phyloP scores from a whole-genome alignment of 2,888 invertebrate genomes.

The Pheosia gnoma region DNA sequence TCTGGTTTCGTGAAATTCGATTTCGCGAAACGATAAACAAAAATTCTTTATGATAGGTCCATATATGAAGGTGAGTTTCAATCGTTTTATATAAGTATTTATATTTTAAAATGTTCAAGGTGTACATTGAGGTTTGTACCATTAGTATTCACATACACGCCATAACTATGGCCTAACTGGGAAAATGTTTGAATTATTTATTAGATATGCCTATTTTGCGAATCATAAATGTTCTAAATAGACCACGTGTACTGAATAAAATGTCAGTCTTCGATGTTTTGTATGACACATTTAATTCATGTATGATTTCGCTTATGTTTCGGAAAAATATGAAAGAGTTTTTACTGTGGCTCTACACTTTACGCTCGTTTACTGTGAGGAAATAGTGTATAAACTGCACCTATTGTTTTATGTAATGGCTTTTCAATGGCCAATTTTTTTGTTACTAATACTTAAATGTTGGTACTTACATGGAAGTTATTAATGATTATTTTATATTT shows the following conservation, averaged over 20 bases:
- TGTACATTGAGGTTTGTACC: constrained; percentile 16
- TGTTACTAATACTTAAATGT: too few species aligned
- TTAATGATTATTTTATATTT: background rate
- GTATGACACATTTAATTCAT: background rate
- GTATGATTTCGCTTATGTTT: background rate
- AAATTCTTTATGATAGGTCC: constrained; percentile 83
- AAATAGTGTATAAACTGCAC: background rate
- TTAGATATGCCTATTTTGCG: constrained; percentile 7
- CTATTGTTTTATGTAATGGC: too few species aligned
- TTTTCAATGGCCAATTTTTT: too few species aligned
- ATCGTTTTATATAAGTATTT: constrained; percentile 20
- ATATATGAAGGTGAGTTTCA: constrained; percentile 80
- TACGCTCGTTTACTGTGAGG: background rate
- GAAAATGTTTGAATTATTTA: constrained; percentile 16
- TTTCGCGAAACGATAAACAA: constrained; percentile 76
- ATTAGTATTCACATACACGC: constrained; percentile 14
- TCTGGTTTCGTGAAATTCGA: constrained; percentile 75
- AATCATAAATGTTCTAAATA: constrained; percentile 5
- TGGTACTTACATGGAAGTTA: too few species aligned
- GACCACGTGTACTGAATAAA: constrained; percentile 3
- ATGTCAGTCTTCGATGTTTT: background rate
- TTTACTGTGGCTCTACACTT: background rate
- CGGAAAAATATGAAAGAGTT: background rate
- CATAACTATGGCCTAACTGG: background rate
- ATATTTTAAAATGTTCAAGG: constrained; percentile 17